phyloP scores from a whole-genome alignment of 2,797 vertebrate genomes.

The Pagetopsis macropterus region DNA sequence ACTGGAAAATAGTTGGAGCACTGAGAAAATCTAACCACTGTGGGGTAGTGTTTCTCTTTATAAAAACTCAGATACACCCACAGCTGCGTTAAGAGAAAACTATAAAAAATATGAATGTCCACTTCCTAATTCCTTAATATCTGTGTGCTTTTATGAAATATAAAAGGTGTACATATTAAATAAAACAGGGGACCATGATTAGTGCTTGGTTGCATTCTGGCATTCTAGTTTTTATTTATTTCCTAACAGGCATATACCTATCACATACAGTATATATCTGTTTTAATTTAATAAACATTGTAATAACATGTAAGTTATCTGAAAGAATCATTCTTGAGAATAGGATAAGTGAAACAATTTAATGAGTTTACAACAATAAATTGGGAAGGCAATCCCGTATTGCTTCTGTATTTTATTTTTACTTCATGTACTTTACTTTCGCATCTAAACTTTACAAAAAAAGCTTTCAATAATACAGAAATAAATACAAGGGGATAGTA shows the following conservation, averaged over 20 bases:
- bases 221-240: neutral
- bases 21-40: conserved; percentile 82
- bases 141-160: conserved; percentile 5
- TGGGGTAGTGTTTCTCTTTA: conserved; percentile 84
- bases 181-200: conserved; percentile 1
- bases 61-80: conserved; percentile 50
- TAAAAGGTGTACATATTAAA: neutral
- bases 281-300: neutral
- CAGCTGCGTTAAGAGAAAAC: conserved; percentile 40
- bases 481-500: neutral
- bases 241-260: neutral
- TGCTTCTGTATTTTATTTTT: neutral
- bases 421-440: neutral
- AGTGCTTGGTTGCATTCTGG: neutral
- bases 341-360: neutral
- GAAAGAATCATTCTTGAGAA: neutral
- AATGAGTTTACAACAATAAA: neutral
- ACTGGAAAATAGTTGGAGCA: conserved; percentile 68
- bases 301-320: no score
- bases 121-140: neutral
- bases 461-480: neutral
- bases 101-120: neutral
- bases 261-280: neutral
- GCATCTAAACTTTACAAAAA: neutral
- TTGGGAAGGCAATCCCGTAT: neutral